Evolutionary conservation across 2,888 invertebrate genomes (phyloP).

Genomic region (Pristionchus exspectatus): DNA sequence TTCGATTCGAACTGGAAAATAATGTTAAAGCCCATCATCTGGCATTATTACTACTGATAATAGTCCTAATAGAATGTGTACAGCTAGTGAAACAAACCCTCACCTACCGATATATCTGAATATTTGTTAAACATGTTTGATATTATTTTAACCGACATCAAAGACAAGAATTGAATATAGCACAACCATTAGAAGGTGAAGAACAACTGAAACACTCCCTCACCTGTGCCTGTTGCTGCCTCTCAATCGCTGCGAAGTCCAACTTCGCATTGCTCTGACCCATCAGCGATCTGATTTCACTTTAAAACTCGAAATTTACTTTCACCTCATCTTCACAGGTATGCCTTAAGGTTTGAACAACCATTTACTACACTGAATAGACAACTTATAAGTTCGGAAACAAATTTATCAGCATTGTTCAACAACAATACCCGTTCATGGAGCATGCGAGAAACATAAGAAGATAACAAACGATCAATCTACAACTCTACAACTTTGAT

Average conservation of each 20-base stretch:
- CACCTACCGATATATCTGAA: no score
- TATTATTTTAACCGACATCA: no score
- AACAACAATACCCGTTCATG: constrained; percentile 44
- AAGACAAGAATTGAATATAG: no score
- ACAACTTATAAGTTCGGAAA: not conserved
- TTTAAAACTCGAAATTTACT: not conserved
- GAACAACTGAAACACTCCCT: not conserved
- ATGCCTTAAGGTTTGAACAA: no score
- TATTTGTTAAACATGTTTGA: no score
- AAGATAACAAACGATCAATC: constrained; percentile 4
- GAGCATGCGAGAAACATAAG: not conserved
- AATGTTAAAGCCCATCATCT: not conserved
- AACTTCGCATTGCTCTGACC: constrained; percentile 32
- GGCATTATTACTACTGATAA: not conserved
- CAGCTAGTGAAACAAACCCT: no score
- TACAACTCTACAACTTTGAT: constrained; percentile 39
- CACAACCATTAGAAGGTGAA: not conserved
- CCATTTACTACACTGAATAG: no score
- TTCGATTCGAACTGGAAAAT: constrained; percentile 14
- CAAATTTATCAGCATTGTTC: constrained; percentile 25
- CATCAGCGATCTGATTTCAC: constrained; percentile 12
- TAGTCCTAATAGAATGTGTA: no score
- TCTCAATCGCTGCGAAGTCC: constrained; percentile 33
- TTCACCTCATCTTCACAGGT: no score
- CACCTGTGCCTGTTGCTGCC: constrained; percentile 6